A percentile compares a stretch with the other conserved stretches of the same genome.
Evolutionary conservation across 2,113 vertebrate genomes (phyloP).

Genomic region (Trinectes maculatus): DNA sequence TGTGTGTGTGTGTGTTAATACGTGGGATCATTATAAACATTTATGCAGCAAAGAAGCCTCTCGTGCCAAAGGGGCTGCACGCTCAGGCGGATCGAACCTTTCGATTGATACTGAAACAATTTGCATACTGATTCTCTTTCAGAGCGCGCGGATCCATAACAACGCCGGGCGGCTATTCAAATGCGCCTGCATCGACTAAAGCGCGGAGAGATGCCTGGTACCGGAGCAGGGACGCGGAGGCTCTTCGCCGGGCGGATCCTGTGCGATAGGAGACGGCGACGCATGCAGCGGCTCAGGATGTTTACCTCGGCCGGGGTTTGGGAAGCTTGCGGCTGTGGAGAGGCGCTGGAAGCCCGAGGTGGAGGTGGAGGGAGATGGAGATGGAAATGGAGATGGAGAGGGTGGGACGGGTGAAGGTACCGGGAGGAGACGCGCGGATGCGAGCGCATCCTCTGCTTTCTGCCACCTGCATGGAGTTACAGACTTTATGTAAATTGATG

Average conservation of each 20-base stretch:
- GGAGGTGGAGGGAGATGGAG: constrained; percentile 9
- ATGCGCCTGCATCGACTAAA: constrained; percentile 91
- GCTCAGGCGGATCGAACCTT: constrained; percentile 97
- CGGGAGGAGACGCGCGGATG: constrained; percentile 24
- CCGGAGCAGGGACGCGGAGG: constrained; percentile 68
- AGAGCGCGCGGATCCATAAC: constrained; percentile 92
- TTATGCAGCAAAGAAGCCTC: constrained; percentile 72
- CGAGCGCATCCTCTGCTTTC: constrained; percentile 31
- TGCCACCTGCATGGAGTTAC: constrained; percentile 51
- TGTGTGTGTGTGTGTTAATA: constrained; percentile 39
- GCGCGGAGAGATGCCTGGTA: constrained; percentile 80
- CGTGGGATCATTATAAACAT: constrained; percentile 72
- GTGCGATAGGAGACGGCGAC: constrained; percentile 73
- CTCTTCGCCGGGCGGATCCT: constrained; percentile 76
- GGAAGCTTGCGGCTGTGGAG: constrained; percentile 44
- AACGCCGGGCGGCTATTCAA: constrained; percentile 93
- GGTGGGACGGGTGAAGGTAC: constrained; percentile 19
- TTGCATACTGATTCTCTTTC: constrained; percentile 99
- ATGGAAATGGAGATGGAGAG: constrained; percentile 29
- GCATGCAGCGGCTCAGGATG: constrained; percentile 53
- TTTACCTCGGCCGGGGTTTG: constrained; percentile 52
- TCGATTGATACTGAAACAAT: constrained; percentile 99
- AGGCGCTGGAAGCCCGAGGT: constrained; percentile 17
- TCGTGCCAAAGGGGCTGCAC: constrained; percentile 89
- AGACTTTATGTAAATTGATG: constrained; percentile 39